phyloP scores from a whole-genome alignment of 2,888 invertebrate genomes.

The Paralinhomoeus sp. region DNA sequence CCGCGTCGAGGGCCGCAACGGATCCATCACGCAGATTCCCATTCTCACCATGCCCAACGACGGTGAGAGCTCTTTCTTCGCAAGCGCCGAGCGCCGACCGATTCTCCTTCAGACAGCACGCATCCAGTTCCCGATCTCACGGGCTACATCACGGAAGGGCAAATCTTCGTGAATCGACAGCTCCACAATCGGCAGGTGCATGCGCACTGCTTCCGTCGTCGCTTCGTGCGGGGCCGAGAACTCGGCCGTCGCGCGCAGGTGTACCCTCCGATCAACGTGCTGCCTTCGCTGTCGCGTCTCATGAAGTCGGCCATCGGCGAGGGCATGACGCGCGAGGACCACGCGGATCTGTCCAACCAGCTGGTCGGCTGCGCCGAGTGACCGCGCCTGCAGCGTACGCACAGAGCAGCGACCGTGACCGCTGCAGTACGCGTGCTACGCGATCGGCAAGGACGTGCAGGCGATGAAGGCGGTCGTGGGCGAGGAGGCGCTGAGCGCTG shows the following conservation, averaged over 20 bases:
- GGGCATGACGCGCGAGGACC: conserved; percentile 96
- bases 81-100: too few species aligned
- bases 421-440: conserved; percentile 87
- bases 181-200: conserved; percentile 87
- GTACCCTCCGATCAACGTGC: conserved; percentile 95
- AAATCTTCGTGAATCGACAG: conserved; percentile 97
- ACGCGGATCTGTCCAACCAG: conserved; percentile 55
- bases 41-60: conserved; percentile 99
- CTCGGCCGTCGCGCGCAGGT: conserved; percentile 40
- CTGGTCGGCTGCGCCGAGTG: neutral
- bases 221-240: too few species aligned
- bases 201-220: too few species aligned
- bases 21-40: conserved; percentile 97
- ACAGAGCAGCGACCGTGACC: neutral
- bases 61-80: too few species aligned
- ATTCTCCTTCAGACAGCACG: conserved; percentile 62
- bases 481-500: conserved; percentile 91
- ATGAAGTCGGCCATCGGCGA: conserved; percentile 99
- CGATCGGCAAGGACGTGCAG: conserved; percentile 68
- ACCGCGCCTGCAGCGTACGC: neutral
- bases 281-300: conserved; percentile 92
- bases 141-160: conserved; percentile 97
- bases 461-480: conserved; percentile 71
- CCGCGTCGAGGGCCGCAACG: conserved; percentile 91
- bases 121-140: conserved; percentile 99